Evolutionary conservation across 2,888 invertebrate genomes (phyloP), one percentile per base, ranked within the genome.

Genomic region (Drosophila kuntzei): DNA sequence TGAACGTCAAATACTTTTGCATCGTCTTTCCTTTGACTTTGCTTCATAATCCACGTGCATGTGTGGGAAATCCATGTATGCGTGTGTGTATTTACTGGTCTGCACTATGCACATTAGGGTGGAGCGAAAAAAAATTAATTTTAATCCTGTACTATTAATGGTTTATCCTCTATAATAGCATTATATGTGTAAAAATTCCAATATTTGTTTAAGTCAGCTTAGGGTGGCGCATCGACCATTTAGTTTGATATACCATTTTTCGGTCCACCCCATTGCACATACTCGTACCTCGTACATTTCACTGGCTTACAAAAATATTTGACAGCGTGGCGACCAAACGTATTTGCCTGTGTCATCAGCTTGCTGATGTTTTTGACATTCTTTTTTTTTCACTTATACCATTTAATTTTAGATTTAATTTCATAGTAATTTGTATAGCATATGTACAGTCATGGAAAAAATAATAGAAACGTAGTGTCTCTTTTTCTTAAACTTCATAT

Each of bases 221-320:
- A n/a, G n/a, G n/a, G n/a, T n/a, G n/a, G n/a, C n/a, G n/a, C n/a
- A n/a, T n/a, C n/a, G n/a, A n/a, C n/a, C n/a, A n/a, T n/a, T n/a
- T n/a, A n/a, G n/a, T n/a, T n/a, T n/a, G n/a, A n/a, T n/a, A n/a
- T n/a, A n/a, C n/a, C n/a, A n/a, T n/a, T n/a, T n/a, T n/a, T n/a
- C n/a, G n/a, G n/a, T n/a, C n/a, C n/a, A n/a, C n/a, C n/a, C n/a
- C n/a, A n/a, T 47, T 36, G 34, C 58, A 58, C 25, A 62, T 55
- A 46, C 67, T 51, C 51, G 2, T 41, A 29, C 29, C 43, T 51
- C 46, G 32, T 39, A 58, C 64, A 68, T 71, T 76, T 76, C 22
- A 61, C 47, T 66, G 63, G 66, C 61, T 72, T 71, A 60, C 61
- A 49, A 64, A 79, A 74, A 80, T 81, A 81, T 80, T 81, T 74